Evolutionary conservation across 2,888 invertebrate species (phyloP), one percentile per base, ranked within the genome.

Genomic region (Ganaspis brasiliensis): DNA sequence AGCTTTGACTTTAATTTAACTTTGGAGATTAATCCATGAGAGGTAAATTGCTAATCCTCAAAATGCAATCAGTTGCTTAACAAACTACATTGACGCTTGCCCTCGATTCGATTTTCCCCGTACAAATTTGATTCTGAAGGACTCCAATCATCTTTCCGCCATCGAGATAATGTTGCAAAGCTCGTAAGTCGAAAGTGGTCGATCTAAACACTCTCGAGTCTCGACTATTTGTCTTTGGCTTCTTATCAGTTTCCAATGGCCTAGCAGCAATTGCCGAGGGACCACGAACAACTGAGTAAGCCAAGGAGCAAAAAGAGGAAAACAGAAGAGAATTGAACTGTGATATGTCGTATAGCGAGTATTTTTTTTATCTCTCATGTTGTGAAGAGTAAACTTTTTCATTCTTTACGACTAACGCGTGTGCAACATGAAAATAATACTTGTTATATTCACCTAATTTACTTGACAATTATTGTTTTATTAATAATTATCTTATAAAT

Each of bases 221-320:
- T 67, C 40, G 24, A 45, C 21, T 45, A 24, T 67, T 67, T 67
- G 67, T 67, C 67, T 67, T 67, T 26, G 24, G 67, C 45, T 19
- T 67, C 67, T 67, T 67, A 67, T 67, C 67, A 67, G 67, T 67
- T 67, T 63, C 67, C 67, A 67, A 40, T 45, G 40, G 45, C 24
- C 45, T 40, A 40, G 26, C 67, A 67, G n/a, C 67, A 45, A 24
- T 26, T 67, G n/a, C 67, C 24, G 45, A 31, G 45, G 24, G 24
- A 67, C 2, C 24, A 67, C 24, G 67, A 67, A 67, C 40, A 67
- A 67, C 40, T 45, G 45, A 67, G 67, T 24, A 67, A 67, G 40
- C 45, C n/a, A 45, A 40, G 40, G 8, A 24, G 24, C 8, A 35
- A n/a, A 24, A 37, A 19, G 10, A 55, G 31, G 52, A 52, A 52